Evolutionary conservation across 2,797 vertebrate species (phyloP).

Genomic region (Sarcoramphus papa): DNA sequence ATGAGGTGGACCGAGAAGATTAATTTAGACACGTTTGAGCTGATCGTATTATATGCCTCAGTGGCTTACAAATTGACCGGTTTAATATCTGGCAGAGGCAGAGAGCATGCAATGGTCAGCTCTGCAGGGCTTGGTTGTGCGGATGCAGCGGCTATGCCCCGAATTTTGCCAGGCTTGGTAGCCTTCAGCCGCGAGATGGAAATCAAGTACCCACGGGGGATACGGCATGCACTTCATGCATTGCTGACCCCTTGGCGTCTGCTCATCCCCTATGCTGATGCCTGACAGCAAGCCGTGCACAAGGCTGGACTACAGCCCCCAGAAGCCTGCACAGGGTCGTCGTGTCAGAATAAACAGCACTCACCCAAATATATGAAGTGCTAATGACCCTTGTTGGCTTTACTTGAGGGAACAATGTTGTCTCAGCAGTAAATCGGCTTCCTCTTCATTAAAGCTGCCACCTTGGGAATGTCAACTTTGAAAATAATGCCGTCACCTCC

Average conservation of each 20-base stretch:
- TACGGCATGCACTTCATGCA: background rate
- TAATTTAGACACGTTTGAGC: background rate
- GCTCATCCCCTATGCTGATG: background rate
- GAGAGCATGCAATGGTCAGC: background rate
- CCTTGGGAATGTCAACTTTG: background rate
- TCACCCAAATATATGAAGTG: background rate
- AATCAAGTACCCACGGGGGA: background rate
- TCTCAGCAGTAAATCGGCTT: background rate
- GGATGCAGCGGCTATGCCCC: fast-evolving
- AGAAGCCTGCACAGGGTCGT: background rate
- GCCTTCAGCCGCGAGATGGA: background rate
- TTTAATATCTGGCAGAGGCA: background rate
- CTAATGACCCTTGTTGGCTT: background rate
- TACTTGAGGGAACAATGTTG: background rate
- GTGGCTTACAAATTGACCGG: background rate
- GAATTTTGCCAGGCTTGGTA: background rate
- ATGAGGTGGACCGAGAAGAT: background rate
- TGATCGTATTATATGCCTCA: background rate
- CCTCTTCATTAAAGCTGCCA: background rate
- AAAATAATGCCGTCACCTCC: background rate
- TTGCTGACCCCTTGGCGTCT: background rate
- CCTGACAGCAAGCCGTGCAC: background rate
- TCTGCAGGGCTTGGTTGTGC: background rate
- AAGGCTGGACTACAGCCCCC: background rate
- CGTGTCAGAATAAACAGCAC: background rate